Conservation (phyloP, 1,140 invertebrate genomes). For the Aricia agestis region DNA sequence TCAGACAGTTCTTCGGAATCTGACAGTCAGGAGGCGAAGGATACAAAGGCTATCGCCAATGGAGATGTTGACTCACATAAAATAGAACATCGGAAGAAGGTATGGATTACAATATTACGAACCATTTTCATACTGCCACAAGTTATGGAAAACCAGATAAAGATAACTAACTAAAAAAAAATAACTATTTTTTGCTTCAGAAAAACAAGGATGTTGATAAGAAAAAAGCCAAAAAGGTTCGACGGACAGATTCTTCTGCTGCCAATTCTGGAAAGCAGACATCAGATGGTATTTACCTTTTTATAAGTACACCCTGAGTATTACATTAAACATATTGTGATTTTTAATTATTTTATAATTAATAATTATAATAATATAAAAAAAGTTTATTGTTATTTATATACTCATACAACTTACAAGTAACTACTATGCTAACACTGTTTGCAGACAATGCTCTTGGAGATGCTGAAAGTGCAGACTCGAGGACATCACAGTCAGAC, state of each 20-base stretch:
- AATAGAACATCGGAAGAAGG: constrained; percentile 70
- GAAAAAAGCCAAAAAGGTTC: constrained; percentile 57
- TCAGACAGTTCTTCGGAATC: constrained; percentile 68
- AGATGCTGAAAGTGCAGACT: constrained; percentile 61
- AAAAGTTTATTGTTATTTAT: background rate
- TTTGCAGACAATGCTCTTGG: constrained; percentile 48
- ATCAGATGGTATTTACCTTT: constrained; percentile 50
- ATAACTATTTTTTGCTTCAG: constrained; percentile 35
- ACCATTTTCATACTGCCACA: background rate
- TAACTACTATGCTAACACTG: background rate
- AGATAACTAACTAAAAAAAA: background rate
- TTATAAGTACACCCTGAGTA: background rate
- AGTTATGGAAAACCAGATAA: background rate
- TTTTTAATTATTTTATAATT: too few species aligned
- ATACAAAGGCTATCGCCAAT: constrained; percentile 48
- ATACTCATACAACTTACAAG: background rate
- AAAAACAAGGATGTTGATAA: constrained; percentile 64
- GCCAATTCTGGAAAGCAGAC: constrained; percentile 68
- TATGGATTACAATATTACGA: constrained; percentile 31
- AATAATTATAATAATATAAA: too few species aligned
- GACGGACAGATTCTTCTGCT: constrained; percentile 58
- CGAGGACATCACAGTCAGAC: constrained; percentile 61
- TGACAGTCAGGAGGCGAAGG: constrained; percentile 57
- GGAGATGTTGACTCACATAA: constrained; percentile 59
- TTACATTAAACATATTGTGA: constrained; percentile 15